A percentile compares a stretch with the other conserved stretches of the same genome.
These are phyloP conservation scores for Fratercula arctica DNA, from an alignment of 2,797 vertebrate genomes.

Conservation along the genomic window DNA sequence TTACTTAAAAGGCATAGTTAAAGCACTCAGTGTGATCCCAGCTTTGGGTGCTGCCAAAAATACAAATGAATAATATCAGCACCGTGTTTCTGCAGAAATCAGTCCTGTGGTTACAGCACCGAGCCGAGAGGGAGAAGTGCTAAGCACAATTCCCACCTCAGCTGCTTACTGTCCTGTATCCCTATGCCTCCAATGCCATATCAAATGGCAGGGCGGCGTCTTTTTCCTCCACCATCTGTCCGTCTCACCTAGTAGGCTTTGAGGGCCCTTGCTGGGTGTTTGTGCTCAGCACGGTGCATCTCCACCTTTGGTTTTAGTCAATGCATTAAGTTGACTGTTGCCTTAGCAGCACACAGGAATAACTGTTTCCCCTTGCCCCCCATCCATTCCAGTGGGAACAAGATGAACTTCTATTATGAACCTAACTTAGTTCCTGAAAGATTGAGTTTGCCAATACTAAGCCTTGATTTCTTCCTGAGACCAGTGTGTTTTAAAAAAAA, in stretches of 20 bases:
- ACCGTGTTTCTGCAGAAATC: not conserved
- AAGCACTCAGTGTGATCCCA: not conserved
- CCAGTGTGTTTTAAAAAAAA: not conserved
- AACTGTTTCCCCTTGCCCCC: not conserved
- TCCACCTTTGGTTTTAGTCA: not conserved
- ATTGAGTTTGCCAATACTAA: not conserved
- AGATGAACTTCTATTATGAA: not conserved
- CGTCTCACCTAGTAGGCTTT: not conserved
- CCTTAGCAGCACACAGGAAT: not conserved
- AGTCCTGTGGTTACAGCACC: accelerated
- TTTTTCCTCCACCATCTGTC: not conserved
- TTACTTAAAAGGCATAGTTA: not conserved
- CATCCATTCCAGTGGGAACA: not conserved
- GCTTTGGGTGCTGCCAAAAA: not conserved
- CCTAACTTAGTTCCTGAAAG: not conserved
- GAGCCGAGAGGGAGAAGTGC: not conserved
- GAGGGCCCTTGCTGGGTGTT: not conserved
- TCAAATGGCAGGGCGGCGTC: not conserved
- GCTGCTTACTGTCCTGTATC: not conserved
- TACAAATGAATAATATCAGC: not conserved
- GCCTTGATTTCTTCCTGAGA: not conserved
- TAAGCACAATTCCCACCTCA: not conserved
- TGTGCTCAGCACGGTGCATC: not conserved
- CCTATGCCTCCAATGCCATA: not conserved
- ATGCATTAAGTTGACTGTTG: not conserved